Percentiles rank a stretch among this genome's conserved stretches.
phyloP scores from a whole-genome alignment of 1,140 invertebrate genomes.

The Lepidostoma basale region DNA sequence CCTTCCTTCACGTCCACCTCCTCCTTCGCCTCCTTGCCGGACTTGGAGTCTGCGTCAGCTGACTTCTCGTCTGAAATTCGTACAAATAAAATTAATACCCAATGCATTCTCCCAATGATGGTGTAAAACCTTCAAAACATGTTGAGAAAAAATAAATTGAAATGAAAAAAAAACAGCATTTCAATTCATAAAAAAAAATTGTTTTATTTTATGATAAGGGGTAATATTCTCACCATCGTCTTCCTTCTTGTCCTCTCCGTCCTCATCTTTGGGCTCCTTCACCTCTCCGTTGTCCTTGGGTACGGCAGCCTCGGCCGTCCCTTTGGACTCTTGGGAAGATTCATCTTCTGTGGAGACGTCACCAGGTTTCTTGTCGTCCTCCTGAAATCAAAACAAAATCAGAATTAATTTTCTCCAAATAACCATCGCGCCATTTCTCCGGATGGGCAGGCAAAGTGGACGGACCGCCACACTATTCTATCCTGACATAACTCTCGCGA shows the following conservation, averaged over 20 bases:
- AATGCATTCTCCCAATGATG: no score
- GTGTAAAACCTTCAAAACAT: no score
- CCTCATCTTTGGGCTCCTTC: constrained; percentile 55
- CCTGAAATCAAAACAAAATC: constrained; percentile 46
- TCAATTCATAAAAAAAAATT: background rate
- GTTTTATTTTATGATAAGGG: background rate
- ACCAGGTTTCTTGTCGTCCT: constrained; percentile 58
- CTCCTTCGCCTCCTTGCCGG: constrained; percentile 57
- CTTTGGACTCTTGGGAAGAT: constrained; percentile 62
- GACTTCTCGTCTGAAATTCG: constrained; percentile 27
- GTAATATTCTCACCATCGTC: constrained; percentile 30
- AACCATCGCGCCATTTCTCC: no score
- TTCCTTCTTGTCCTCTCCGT: constrained; percentile 45
- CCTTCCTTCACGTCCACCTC: constrained; percentile 54
- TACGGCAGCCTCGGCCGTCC: constrained; percentile 51
- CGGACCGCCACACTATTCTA: no score
- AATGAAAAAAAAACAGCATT: background rate
- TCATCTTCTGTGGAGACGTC: constrained; percentile 61
- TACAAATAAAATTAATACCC: no score
- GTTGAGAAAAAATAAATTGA: no score
- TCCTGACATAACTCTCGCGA: no score
- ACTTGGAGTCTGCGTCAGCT: constrained; percentile 58
- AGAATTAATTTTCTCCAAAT: background rate
- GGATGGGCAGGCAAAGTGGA: no score
- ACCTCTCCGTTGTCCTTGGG: constrained; percentile 54